Percentiles rank a stretch among this genome's conserved stretches.
Evolutionary conservation across 2,113 vertebrate species (phyloP).

Genomic region (Pogonocichla stellata): DNA sequence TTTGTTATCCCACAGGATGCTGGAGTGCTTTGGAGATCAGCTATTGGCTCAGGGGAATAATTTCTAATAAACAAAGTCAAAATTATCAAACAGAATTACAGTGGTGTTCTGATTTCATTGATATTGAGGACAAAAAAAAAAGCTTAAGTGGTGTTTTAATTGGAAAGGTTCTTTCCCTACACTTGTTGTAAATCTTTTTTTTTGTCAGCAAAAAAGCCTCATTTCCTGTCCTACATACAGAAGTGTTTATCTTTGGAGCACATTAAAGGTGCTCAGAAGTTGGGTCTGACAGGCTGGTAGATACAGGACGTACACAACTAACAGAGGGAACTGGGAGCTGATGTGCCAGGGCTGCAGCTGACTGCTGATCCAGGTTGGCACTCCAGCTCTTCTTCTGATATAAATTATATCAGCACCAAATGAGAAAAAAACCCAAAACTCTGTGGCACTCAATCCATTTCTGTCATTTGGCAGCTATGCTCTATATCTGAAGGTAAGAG

Average conservation of each 20-base stretch:
- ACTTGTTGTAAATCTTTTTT: slow-evolving; percentile 23
- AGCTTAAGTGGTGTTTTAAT: slow-evolving; percentile 46
- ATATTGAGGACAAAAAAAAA: background rate
- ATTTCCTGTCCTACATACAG: slow-evolving; percentile 20
- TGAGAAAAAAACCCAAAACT: background rate
- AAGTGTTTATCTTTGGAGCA: slow-evolving; percentile 34
- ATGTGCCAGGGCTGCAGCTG: background rate
- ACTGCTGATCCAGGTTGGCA: background rate
- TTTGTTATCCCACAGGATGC: slow-evolving; percentile 56
- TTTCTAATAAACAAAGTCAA: slow-evolving; percentile 61
- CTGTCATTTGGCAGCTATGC: background rate
- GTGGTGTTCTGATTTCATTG: slow-evolving; percentile 39
- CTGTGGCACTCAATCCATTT: background rate
- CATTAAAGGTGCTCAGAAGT: slow-evolving; percentile 34
- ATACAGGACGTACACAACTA: background rate
- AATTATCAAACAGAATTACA: slow-evolving; percentile 59
- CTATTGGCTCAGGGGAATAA: slow-evolving; percentile 30
- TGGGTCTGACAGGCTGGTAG: background rate
- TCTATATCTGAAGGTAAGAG: background rate
- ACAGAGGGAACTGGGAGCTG: background rate
- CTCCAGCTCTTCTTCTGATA: background rate
- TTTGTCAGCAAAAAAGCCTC: slow-evolving; percentile 36
- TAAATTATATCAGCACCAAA: background rate
- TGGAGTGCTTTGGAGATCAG: slow-evolving; percentile 49
- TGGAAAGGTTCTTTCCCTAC: slow-evolving; percentile 21